Conservation (phyloP, 2,797 vertebrate species). For the Cyclura pinguis region DNA sequence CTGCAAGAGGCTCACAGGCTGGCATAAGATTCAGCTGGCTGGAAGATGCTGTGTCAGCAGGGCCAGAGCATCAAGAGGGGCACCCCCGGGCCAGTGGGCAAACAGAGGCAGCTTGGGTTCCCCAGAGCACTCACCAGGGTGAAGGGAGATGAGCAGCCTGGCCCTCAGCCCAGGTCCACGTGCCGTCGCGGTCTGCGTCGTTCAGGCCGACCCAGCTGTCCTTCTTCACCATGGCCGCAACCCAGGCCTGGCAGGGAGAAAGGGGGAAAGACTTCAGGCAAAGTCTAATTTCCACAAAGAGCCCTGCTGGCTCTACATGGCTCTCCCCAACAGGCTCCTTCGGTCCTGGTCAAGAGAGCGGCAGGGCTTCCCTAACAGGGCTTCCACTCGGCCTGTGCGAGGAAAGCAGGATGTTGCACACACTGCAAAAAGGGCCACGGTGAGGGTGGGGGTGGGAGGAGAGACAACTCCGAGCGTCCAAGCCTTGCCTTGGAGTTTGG, state of each 20-base stretch:
- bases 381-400: not conserved
- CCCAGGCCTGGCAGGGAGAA: constrained; percentile 37
- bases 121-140: constrained; percentile 23
- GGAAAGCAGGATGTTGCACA: not conserved
- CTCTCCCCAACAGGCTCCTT: not conserved
- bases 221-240: constrained; percentile 23
- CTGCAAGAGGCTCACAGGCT: no score
- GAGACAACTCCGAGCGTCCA: not conserved
- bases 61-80: no score
- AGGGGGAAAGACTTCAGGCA: not conserved
- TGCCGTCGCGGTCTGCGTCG: not conserved
- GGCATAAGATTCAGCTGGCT: no score
- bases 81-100: no score
- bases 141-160: not conserved
- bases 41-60: no score
- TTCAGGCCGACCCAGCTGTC: constrained; percentile 45
- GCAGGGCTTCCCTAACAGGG: rapidly evolving
- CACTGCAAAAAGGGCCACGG: not conserved
- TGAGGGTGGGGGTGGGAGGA: not conserved
- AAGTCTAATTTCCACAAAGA: no score
- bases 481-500: not conserved
- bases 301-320: rapidly evolving
- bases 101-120: no score
- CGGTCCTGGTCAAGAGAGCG: not conserved
- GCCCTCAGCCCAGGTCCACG: constrained; percentile 23